phyloP scores from a whole-genome alignment of 2,797 vertebrate genomes.

The Alca torda region DNA sequence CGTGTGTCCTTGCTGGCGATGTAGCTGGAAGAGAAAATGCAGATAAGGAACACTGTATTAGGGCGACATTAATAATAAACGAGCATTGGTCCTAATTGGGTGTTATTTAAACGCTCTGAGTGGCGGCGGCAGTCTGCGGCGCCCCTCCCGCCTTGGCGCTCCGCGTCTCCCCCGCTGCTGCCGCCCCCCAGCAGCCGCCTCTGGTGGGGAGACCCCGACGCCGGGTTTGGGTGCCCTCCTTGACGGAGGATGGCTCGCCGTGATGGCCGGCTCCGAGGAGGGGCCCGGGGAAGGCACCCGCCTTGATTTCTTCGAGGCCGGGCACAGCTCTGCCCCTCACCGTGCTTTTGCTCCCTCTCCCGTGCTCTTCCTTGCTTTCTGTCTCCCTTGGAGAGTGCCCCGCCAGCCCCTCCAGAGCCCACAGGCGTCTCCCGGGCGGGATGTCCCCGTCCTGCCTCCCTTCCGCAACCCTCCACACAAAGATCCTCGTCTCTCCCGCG shows the following conservation, averaged over 20 bases:
- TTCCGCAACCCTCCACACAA: background rate
- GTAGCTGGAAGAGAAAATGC: conserved; percentile 61
- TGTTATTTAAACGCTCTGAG: conserved; percentile 63
- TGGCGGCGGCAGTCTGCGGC: conserved; percentile 42
- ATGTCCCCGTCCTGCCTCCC: background rate
- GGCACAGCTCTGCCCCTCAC: background rate
- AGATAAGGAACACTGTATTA: conserved; percentile 58
- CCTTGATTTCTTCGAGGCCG: rapidly evolving
- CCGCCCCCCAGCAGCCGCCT: background rate
- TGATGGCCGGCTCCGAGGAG: rapidly evolving
- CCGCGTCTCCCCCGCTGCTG: background rate
- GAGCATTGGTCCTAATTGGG: conserved; percentile 66
- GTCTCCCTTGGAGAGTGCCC: background rate
- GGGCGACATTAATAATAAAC: conserved; percentile 69
- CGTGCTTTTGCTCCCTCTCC: background rate
- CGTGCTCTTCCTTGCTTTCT: rapidly evolving
- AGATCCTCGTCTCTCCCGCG: rapidly evolving
- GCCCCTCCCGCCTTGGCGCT: background rate
- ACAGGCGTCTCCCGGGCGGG: rapidly evolving
- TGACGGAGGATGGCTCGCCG: rapidly evolving
- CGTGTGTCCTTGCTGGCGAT: conserved; percentile 41
- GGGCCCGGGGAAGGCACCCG: rapidly evolving
- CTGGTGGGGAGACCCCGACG: rapidly evolving
- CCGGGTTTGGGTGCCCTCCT: background rate
- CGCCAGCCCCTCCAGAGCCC: background rate